Evolutionary conservation across 53 echinoderm and acorn worm species (phyloP).

Genomic region (Luidia sarsii): DNA sequence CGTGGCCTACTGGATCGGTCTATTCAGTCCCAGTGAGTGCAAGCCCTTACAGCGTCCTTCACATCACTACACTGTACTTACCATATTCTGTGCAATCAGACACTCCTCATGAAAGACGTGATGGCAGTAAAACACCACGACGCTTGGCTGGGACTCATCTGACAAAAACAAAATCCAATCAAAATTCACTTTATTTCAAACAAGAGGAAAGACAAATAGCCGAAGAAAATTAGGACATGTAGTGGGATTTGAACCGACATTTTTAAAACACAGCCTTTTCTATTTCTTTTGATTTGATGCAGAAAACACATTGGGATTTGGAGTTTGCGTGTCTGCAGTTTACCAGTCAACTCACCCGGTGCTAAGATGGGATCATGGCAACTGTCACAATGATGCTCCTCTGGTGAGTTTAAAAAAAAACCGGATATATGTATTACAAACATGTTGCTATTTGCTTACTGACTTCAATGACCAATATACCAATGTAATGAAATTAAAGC

Average conservation of each 20-base stretch:
- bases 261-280: no score
- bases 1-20: no score
- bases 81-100: slow-evolving; percentile 80
- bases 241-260: no score
- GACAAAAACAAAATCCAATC: no score
- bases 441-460: no score
- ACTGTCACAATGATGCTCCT: slow-evolving; percentile 46
- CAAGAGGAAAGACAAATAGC: no score
- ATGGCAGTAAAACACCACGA: slow-evolving; percentile 86
- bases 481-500: no score
- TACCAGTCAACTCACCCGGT: slow-evolving; percentile 33
- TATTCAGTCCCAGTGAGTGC: no score
- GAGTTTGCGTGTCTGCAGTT: neutral
- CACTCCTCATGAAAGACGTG: slow-evolving; percentile 98
- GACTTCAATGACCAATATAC: no score
- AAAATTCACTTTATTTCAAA: no score
- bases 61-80: slow-evolving; percentile 60
- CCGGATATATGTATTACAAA: neutral
- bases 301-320: neutral
- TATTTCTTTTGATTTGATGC: neutral
- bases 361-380: slow-evolving; percentile 35
- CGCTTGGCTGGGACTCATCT: slow-evolving; percentile 64
- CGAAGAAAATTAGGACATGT: no score
- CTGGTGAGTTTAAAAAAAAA: slow-evolving; percentile 20
- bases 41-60: no score